A percentile compares a stretch with the other conserved stretches of the same genome.
phyloP scores from a whole-genome alignment of 2,888 invertebrate genomes.

The Tineola bisselliella region DNA sequence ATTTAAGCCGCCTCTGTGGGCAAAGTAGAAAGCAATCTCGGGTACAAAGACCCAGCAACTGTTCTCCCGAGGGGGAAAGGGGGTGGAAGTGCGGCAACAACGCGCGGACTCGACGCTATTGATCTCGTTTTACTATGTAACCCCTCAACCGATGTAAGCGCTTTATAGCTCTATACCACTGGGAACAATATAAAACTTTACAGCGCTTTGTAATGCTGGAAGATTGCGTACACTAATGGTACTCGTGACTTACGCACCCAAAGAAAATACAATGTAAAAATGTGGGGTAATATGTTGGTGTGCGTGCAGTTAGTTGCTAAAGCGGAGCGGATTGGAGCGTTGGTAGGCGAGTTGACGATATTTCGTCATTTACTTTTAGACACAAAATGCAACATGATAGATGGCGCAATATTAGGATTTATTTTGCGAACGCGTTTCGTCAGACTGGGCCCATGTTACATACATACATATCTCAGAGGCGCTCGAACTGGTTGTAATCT shows the following conservation, averaged over 20 bases:
- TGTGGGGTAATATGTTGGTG: slow-evolving; percentile 16
- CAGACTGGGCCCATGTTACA: no score
- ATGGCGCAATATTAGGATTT: background rate
- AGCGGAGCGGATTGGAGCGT: slow-evolving; percentile 25
- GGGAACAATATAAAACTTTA: slow-evolving; percentile 16
- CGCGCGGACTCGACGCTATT: slow-evolving; percentile 32
- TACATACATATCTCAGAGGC: no score
- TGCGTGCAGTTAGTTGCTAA: slow-evolving; percentile 18
- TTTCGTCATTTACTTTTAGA: slow-evolving; percentile 4
- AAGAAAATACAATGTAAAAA: background rate
- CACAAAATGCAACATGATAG: background rate
- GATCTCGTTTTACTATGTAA: slow-evolving; percentile 27
- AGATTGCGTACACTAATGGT: background rate
- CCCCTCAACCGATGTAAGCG: slow-evolving; percentile 29
- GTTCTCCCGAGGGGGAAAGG: slow-evolving; percentile 25
- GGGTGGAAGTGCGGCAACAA: slow-evolving; percentile 18
- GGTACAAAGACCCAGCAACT: slow-evolving; percentile 44
- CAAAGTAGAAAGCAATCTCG: slow-evolving; percentile 23
- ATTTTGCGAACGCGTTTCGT: background rate
- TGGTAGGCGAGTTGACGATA: slow-evolving; percentile 21
- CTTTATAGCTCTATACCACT: slow-evolving; percentile 16
- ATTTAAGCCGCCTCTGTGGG: slow-evolving; percentile 35
- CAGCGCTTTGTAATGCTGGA: slow-evolving; percentile 21
- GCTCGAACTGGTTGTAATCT: no score
- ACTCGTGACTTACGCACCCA: slow-evolving; percentile 11